phyloP scores from a whole-genome alignment of 2,797 vertebrate species.

The Lacerta viridis region DNA sequence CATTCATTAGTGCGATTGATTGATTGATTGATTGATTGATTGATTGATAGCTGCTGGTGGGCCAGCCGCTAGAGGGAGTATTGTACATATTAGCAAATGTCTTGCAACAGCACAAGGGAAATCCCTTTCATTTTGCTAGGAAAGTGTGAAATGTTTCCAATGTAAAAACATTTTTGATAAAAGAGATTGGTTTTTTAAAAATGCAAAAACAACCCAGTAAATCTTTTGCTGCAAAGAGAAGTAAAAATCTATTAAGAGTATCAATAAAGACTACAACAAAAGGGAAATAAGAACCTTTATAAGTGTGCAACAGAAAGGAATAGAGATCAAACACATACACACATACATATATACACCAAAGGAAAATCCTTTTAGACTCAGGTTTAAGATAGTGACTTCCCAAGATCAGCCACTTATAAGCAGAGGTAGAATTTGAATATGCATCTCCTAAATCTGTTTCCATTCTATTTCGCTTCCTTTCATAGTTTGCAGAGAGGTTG shows the following conservation, averaged over 20 bases:
- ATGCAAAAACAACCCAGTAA: background rate
- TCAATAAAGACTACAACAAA: background rate
- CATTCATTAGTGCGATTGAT: background rate
- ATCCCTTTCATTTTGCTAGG: background rate
- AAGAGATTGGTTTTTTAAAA: too few species aligned
- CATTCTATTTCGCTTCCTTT: too few species aligned
- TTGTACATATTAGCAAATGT: constrained; percentile 10
- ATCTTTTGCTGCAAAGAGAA: background rate
- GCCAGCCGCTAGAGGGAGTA: constrained; percentile 38
- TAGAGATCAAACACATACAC: background rate
- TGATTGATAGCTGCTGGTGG: background rate
- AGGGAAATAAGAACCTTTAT: background rate
- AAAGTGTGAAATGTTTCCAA: background rate
- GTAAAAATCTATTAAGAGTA: background rate
- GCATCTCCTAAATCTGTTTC: background rate
- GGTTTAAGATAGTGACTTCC: background rate
- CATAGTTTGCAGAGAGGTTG: background rate
- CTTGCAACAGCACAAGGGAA: background rate
- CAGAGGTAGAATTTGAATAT: background rate
- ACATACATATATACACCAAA: background rate
- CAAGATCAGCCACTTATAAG: background rate
- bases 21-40: background rate
- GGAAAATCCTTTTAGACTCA: background rate
- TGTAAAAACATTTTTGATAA: constrained; percentile 10
- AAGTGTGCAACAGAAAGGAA: background rate